Base-by-base conservation (phyloP, 2,888 invertebrate genomes). In the Zhengitettix transpicula region DNA sequence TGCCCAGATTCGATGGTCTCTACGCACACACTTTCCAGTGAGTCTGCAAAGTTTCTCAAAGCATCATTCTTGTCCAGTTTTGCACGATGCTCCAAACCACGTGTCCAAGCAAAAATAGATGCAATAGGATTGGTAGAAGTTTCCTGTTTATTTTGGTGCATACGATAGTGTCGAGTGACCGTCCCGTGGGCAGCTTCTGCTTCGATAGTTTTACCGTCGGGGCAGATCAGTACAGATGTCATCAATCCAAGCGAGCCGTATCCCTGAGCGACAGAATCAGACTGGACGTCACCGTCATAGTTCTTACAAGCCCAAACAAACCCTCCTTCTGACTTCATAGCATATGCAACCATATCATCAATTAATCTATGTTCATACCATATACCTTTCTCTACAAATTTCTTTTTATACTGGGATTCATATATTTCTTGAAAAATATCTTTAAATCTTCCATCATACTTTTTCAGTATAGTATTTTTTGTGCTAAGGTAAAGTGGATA, bases 291-390 rank as follows among this genome's bases (percentile, higher is more conserved):
- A 52, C 98, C 98, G 70, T 99, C 98, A 72, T 99, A 99, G 74
- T 99, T 99, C 74, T 99, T 99, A 75, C 98, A 99, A 10, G 98
- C 96, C 98, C 98, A 99, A 0, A 99, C 96, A 73, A 98, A 99
- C 52, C 98, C 98, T 66, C 99, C 99, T 68, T 95, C 93, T 0
- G 93, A 91, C 74, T 98, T 98, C 90, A 98, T 91, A 42, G 88
- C 87, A 70, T 96, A 95, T 2, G 98, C 98, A 14, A 98, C 97
- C 98, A 98, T 98, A 70, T 99, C 98, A 72, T 99, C 98, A 70
- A 99, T 99, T 58, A 99, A 78, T 63, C 98, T 83, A 74, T 99
- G 98, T 73, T 99, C 98, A 71, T 99, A 99, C 95, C 96, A 97
- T 68, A 98, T 87, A 8, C 85, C 85, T 63, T 83, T 83, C 1